phyloP scores from a whole-genome alignment of 2,888 invertebrate genomes.

The Ennomos fuscantarius region DNA sequence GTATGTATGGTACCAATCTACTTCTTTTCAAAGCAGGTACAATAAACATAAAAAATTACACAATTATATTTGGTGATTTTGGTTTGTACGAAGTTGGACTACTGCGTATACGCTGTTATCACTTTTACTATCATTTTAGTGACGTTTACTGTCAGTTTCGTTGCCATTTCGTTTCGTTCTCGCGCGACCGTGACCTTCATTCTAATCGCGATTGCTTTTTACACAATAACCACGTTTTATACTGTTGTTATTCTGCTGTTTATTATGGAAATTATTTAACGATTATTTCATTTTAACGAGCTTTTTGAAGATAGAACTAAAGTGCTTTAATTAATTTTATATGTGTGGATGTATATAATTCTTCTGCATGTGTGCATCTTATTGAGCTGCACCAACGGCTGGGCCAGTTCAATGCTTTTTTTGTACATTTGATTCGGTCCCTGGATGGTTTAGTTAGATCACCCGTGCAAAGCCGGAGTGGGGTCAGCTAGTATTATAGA shows the following conservation, averaged over 20 bases:
- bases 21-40: too few species aligned
- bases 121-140: slow-evolving; percentile 14
- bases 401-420: too few species aligned
- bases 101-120: neutral
- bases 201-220: slow-evolving; percentile 26
- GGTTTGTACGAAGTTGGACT: slow-evolving; percentile 1
- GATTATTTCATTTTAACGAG: slow-evolving; percentile 15
- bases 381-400: too few species aligned
- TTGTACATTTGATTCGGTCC: too few species aligned
- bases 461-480: too few species aligned
- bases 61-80: neutral
- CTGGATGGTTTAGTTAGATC: too few species aligned
- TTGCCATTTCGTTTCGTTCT: slow-evolving; percentile 22
- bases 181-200: slow-evolving; percentile 40
- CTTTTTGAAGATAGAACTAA: neutral
- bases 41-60: too few species aligned
- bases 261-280: slow-evolving; percentile 21
- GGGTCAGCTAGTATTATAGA: too few species aligned
- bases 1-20: too few species aligned
- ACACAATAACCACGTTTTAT: slow-evolving; percentile 25
- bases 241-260: slow-evolving; percentile 11
- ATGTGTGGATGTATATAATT: too few species aligned
- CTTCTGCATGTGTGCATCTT: too few species aligned
- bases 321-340: too few species aligned
- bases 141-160: slow-evolving; percentile 34